Evolutionary conservation across 2,888 invertebrate species (phyloP).

Genomic region (Campopleginae sp.): DNA sequence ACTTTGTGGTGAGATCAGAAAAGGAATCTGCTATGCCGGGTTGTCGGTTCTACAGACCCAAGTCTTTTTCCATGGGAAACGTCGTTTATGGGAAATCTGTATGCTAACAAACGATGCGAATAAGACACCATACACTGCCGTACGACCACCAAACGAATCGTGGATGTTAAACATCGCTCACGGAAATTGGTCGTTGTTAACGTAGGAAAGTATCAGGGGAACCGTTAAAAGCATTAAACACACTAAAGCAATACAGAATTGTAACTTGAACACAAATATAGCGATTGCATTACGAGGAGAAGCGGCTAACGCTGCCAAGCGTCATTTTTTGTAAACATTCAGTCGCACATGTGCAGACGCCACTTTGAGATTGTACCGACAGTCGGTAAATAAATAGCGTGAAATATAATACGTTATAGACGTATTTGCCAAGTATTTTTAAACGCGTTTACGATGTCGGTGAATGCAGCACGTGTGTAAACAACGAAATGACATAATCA

Average conservation of each 20-base stretch:
- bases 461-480: conserved; percentile 41
- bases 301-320: background rate
- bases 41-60: background rate
- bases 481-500: conserved; percentile 41
- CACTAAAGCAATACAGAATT: too few relatives aligned
- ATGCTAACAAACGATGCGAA: too few relatives aligned
- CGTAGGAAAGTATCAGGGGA: too few relatives aligned
- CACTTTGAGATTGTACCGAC: background rate
- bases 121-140: too few relatives aligned
- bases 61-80: background rate
- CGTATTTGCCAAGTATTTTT: background rate
- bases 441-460: conserved; percentile 16
- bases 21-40: background rate
- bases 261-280: too few relatives aligned
- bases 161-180: too few relatives aligned
- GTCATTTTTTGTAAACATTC: background rate
- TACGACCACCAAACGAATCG: too few relatives aligned
- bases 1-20: background rate
- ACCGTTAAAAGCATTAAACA: too few relatives aligned
- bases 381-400: conserved; percentile 13
- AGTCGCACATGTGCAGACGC: background rate
- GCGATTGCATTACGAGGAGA: background rate
- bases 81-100: too few relatives aligned
- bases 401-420: background rate
- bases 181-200: too few relatives aligned